Evolutionary conservation across 2,797 vertebrate species (phyloP).

Genomic region (Artibeus lituratus): DNA sequence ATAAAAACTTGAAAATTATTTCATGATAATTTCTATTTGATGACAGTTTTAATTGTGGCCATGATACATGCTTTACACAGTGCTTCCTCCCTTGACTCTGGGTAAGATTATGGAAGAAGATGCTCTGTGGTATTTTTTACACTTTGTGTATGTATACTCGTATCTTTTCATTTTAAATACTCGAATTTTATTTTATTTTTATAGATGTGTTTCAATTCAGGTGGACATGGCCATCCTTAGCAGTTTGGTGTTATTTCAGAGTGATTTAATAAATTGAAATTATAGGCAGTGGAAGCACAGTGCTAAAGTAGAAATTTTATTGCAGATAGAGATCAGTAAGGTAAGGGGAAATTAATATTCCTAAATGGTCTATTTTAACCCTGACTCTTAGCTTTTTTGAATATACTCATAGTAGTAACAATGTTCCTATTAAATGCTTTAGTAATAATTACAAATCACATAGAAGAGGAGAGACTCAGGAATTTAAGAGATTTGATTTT

Average conservation of each 20-base stretch:
- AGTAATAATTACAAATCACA: not conserved
- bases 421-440: not conserved
- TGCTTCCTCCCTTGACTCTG: not conserved
- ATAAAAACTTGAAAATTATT: conserved; percentile 1
- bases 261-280: not conserved
- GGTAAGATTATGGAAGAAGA: not conserved
- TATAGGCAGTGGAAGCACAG: not conserved
- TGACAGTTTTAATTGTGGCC: not conserved
- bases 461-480: not conserved
- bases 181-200: not conserved
- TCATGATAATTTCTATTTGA: conserved; percentile 7
- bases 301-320: conserved; percentile 53
- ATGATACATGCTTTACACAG: not conserved
- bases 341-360: not conserved
- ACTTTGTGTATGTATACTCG: not conserved
- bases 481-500: conserved; percentile 46
- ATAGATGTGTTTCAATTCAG: not conserved
- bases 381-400: not conserved
- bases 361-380: not conserved
- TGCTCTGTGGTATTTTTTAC: not conserved
- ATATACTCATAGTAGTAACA: not conserved
- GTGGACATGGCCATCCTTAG: not conserved
- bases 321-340: not conserved
- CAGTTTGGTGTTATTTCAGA: not conserved
- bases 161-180: not conserved